These are phyloP conservation scores for Carlito syrichta DNA, from an alignment of 2,113 vertebrate genomes.

Conservation along the genomic window DNA sequence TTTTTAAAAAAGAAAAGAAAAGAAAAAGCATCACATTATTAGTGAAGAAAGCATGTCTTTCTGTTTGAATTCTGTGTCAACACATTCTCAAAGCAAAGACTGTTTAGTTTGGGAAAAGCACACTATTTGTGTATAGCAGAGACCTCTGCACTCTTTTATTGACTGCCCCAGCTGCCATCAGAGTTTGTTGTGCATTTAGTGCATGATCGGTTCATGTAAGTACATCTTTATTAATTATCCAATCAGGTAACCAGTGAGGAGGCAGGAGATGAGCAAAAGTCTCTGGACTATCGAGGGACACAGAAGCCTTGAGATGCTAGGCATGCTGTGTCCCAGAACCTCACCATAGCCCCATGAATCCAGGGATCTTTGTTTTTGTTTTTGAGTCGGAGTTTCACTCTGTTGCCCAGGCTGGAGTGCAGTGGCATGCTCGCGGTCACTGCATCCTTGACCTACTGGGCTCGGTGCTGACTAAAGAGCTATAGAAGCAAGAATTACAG, in stretches of 20 bases:
- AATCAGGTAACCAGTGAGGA: neutral
- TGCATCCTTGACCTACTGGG: too few species aligned
- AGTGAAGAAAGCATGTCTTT: neutral
- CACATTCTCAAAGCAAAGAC: neutral
- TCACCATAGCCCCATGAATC: neutral
- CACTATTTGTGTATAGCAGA: neutral
- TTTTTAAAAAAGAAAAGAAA: conserved; percentile 7
- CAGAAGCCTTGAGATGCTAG: neutral
- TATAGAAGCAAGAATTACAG: neutral
- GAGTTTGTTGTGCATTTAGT: neutral
- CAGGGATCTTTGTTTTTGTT: neutral
- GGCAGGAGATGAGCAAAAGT: neutral
- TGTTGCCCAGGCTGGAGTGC: too few species aligned
- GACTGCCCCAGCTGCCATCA: neutral
- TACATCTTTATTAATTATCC: neutral
- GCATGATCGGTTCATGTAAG: neutral
- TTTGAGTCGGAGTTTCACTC: too few species aligned
- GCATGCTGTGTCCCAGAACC: neutral
- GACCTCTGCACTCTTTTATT: neutral
- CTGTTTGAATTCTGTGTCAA: neutral
- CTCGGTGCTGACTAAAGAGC: neutral
- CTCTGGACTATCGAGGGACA: neutral
- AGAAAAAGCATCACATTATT: neutral
- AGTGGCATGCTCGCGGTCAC: too few species aligned
- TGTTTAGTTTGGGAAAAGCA: neutral